Percentiles rank a stretch among this genome's conserved stretches.
These are phyloP conservation scores for Rafetus swinhoei DNA, from an alignment of 2,113 vertebrate species.

Conservation along the genomic window DNA sequence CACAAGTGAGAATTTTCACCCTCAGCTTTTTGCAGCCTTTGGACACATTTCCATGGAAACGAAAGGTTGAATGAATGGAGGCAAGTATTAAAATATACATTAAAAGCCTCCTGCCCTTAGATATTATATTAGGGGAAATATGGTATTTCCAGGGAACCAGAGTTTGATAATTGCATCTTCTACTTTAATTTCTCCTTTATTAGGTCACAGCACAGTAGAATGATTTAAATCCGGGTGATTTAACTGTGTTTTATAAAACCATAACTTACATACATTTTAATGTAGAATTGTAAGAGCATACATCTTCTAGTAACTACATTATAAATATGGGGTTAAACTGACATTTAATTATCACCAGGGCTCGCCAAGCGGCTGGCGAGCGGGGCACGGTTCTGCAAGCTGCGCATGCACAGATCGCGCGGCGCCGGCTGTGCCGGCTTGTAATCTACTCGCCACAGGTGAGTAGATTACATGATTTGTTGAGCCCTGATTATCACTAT, in stretches of 20 bases:
- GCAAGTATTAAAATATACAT: background rate
- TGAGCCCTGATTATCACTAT: too few species aligned
- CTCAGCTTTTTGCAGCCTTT: background rate
- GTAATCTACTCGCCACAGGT: too few species aligned
- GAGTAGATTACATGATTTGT: too few species aligned
- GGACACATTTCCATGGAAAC: background rate
- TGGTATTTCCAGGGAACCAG: background rate
- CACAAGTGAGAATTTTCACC: background rate
- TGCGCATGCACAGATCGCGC: too few species aligned
- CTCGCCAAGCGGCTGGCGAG: too few species aligned
- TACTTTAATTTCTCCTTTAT: slow-evolving; percentile 42
- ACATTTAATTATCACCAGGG: background rate
- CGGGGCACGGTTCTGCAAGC: too few species aligned
- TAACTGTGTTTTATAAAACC: slow-evolving; percentile 20
- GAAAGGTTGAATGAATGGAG: accelerated
- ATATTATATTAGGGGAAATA: background rate
- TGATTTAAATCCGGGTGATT: background rate
- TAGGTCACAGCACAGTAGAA: slow-evolving; percentile 2
- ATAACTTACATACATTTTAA: slow-evolving; percentile 8
- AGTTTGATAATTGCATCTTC: slow-evolving; percentile 25
- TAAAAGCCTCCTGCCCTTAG: background rate
- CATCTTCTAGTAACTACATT: background rate
- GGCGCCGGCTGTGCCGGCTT: too few species aligned
- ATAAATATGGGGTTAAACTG: slow-evolving; percentile 2
- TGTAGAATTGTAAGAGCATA: background rate